Evolutionary conservation across 2,888 invertebrate genomes (phyloP), one percentile per base, ranked within the genome.

Genomic region (Matsumyia berberina): DNA sequence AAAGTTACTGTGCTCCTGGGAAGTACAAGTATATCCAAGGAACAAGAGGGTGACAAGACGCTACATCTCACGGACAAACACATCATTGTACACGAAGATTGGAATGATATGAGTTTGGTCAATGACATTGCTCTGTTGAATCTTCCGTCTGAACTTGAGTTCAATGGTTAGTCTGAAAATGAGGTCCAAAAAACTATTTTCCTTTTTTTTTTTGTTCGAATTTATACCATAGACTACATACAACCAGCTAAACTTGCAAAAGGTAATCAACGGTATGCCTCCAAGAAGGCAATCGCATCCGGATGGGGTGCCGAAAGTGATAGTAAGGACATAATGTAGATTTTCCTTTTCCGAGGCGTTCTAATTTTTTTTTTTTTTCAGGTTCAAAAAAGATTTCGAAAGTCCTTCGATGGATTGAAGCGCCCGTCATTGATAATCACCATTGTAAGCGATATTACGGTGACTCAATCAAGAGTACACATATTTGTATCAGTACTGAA

Each of bases 71-170:
- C 57, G 0, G 90, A 90, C 0, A 81, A 69, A 37, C 67, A 88
- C 44, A 86, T 90, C 8, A 88, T 90, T 19, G 90, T 92, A 5
- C 93, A 93, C 83, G 90, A 91, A 66, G 33, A 89, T 0, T 92
- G 91, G 90, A 87, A 89, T 33, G 49, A 89, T 0, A 42, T 79
- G 0, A 88, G 88, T 4, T 86, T 92, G 5, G 72, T 72, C 9
- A 91, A 93, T 82, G 93, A 93, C 80, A 90, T 93, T 53, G 92
- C 93, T 5, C 74, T 93, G 29, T 89, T 93, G 57, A 89, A 89
- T 57, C 86, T 93, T 80, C 91, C 92, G 9, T 74, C 88, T 11
- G 74, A 89, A 8, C 90, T 93, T 11, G 83, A 86, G 12, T 87
- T 92, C 60, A 92, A 90, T 86, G 90, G 92, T 92, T 87, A 86